Base-by-base conservation (phyloP, 2,888 invertebrate species). In the Troides aeacus region DNA sequence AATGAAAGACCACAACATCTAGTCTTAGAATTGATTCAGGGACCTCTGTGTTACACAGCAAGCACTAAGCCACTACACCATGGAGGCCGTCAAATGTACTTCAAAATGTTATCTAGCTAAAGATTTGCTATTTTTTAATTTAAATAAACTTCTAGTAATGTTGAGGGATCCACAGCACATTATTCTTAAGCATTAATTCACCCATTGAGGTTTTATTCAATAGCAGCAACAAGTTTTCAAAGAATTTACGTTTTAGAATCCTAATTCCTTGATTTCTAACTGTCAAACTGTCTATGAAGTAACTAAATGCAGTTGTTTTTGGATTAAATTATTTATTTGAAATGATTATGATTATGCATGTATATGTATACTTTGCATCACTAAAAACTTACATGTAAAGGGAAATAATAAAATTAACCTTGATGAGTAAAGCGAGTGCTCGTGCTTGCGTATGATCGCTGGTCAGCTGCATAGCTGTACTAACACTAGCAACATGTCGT, bases 401-500 rank as follows among this genome's bases (percentile, higher is more conserved):
- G 62, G 57, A 59, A n/a, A 53, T 68, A 59, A 21, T 23, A 58
- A 70, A 63, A 50, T 69, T 65, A 72, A 90, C 91, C 86, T 89
- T 90, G 59, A 91, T 81, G 65, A 88, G 76, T 24, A 81, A 75
- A 24, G 86, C 85, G 6, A 92, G 76, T 4, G 82, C 79, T 69
- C 79, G 81, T 66, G 85, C 82, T 50, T 84, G 79, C 36, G 74
- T 79, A 69, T 84, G 82, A 62, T 80, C 79, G 23, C 76, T 77
- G 21, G 82, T 72, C 8, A 87, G 79, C 10, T 81, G 77, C 17
- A 89, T 75, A 15, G 86, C 76, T 0, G 84, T 77, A 67, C 86
- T 84, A 0, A 88, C 90, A 6, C 86, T 81, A 4, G 82, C 84
- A 8, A 91, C 87, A 56, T 90, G 90, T n/a, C 92, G 78, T 15